phyloP scores from a whole-genome alignment of 2,888 invertebrate genomes.

The Cheilosia vernalis region DNA sequence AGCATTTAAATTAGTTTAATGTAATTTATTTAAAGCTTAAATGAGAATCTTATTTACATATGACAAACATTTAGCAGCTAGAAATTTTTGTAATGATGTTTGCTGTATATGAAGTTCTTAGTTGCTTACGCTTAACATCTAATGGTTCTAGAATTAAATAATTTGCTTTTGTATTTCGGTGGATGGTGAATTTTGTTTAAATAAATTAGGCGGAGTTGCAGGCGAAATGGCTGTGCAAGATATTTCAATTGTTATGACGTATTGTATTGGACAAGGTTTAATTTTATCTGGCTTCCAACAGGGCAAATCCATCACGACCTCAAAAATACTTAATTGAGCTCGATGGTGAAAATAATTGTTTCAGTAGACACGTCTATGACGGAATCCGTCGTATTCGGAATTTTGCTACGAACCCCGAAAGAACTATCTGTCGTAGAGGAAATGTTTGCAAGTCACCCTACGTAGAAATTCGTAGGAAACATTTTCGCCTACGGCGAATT shows the following conservation, averaged over 20 bases:
- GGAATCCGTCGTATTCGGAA: too few relatives aligned
- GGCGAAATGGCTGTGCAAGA: not conserved
- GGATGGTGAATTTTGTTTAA: not conserved
- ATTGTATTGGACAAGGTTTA: too few relatives aligned
- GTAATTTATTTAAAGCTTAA: conserved; percentile 45
- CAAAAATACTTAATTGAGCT: too few relatives aligned
- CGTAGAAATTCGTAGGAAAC: too few relatives aligned
- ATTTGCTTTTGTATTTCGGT: not conserved
- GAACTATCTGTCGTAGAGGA: too few relatives aligned
- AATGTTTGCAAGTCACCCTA: too few relatives aligned
- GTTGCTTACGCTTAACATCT: conserved; percentile 36
- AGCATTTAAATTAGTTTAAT: conserved; percentile 67
- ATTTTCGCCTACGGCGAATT: too few relatives aligned
- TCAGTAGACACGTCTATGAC: too few relatives aligned
- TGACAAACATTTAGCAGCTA: conserved; percentile 43
- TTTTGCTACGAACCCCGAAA: too few relatives aligned
- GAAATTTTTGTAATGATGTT: conserved; percentile 17
- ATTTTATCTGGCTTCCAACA: too few relatives aligned
- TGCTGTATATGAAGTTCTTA: conserved; percentile 12
- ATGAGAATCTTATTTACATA: conserved; percentile 37
- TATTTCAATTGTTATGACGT: not conserved
- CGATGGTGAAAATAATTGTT: too few relatives aligned
- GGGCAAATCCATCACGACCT: too few relatives aligned
- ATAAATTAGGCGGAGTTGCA: not conserved
- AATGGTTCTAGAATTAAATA: conserved; percentile 63